Conservation (phyloP, 2,113 vertebrate genomes). For the Salvelinus fontinalis region DNA sequence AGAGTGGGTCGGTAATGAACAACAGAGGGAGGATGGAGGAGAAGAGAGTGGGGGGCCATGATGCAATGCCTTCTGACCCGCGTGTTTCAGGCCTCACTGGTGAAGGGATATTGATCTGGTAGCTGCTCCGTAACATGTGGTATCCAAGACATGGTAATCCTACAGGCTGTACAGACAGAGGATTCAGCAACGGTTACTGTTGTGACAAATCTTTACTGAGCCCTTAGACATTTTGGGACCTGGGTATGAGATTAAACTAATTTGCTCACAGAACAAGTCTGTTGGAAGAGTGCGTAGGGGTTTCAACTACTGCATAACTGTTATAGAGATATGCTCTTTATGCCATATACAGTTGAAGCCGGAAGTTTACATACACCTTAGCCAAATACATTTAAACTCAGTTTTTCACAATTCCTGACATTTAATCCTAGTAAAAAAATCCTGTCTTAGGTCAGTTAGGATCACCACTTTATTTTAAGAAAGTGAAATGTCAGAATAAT, state of each 20-base stretch:
- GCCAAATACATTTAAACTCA: no score
- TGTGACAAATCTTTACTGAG: conserved; percentile 26
- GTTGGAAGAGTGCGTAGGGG: background rate
- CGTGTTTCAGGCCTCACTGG: conserved; percentile 9
- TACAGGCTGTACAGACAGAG: background rate
- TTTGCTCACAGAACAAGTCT: background rate
- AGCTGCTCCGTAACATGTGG: background rate
- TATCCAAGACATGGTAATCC: background rate
- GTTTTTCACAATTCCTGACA: no score
- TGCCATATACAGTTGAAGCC: no score
- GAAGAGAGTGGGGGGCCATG: background rate
- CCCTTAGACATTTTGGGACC: conserved; percentile 19
- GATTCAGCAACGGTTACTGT: conserved; percentile 26
- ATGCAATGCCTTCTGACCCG: conserved; percentile 14
- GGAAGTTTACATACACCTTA: no score
- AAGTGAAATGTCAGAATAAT: no score
- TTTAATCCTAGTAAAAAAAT: no score
- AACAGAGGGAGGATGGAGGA: background rate
- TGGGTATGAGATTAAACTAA: conserved; percentile 4
- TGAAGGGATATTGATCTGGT: conserved; percentile 35
- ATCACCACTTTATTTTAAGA: no score
- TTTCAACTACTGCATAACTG: background rate
- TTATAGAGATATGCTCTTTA: no score
- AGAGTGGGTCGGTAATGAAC: conserved; percentile 1
- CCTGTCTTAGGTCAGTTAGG: no score